Percentiles rank a stretch among this genome's conserved stretches.
These are phyloP conservation scores for Cololabis saira DNA, from an alignment of 2,113 vertebrate genomes.

Conservation along the genomic window DNA sequence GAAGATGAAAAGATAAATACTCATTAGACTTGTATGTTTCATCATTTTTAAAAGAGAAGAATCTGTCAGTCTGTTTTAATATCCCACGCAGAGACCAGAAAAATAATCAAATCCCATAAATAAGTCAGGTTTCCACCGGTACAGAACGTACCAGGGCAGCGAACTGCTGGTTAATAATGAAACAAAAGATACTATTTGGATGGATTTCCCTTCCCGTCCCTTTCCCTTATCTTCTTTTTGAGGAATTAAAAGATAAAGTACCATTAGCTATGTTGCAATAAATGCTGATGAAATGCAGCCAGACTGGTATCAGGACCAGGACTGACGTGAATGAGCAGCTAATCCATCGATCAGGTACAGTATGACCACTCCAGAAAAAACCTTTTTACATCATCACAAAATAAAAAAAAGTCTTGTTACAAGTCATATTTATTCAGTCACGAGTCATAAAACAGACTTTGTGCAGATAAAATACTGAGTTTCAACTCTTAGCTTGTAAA, in stretches of 20 bases:
- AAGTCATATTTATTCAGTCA: no score
- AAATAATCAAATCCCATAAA: not conserved
- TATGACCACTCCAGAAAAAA: not conserved
- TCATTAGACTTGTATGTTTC: not conserved
- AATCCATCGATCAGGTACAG: constrained; percentile 15
- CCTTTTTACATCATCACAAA: not conserved
- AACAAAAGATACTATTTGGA: not conserved
- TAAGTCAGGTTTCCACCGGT: not conserved
- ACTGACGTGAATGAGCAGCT: constrained; percentile 16
- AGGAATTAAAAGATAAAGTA: not conserved
- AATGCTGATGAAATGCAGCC: constrained; percentile 3
- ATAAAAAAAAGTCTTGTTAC: not conserved
- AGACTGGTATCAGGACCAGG: constrained; percentile 9
- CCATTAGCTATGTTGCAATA: not conserved
- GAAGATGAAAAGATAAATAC: not conserved
- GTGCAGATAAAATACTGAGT: no score
- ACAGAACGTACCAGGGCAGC: no score
- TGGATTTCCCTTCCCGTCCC: not conserved
- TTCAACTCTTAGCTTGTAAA: no score
- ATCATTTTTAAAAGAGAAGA: constrained; percentile 12
- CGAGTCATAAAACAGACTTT: no score
- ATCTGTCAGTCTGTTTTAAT: not conserved
- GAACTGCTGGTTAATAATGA: no score
- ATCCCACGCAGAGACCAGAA: not conserved
- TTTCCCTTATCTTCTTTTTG: not conserved